Evolutionary conservation across 2,888 invertebrate species (phyloP), one percentile per base, ranked within the genome.

Genomic region (Caenorhabditis doughertyi): DNA sequence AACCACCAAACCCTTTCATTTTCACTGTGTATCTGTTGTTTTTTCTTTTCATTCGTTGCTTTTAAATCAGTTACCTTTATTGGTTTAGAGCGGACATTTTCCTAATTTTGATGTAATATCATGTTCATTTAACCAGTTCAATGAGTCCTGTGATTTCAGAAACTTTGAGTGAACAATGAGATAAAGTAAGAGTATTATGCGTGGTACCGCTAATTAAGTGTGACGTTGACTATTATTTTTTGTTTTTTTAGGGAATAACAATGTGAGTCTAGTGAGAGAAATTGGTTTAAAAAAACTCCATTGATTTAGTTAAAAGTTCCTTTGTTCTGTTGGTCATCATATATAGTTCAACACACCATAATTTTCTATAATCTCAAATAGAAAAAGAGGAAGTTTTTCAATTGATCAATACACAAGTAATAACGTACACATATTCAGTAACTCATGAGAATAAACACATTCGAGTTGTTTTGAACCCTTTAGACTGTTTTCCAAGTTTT

Each of bases 1-100:
- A 73, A 73, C 73, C 68, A 68, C 23, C 67, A 44, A 58, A 64
- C 49, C 53, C 55, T 35, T 51, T 29, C n/a, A 23, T 44, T 55
- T 62, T 53, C 55, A 55, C 29, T 64, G 29, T 56, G 25, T 32
- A 35, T 71, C 58, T 56, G 21, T 39, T 62, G 51, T 39, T 51
- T 51, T 39, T 62, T 71, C 27, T 71, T 44, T 47, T 27, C 42
- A 47, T 47, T 47, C 18, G 44, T 16, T 39, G 13, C 7, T 47
- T 47, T 47, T n/a, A 47, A 47, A 47, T 18, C 18, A 47, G 18
- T 47, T 47, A 47, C n/a, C 44, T 47, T 47, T 47, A 47, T 47
- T 47, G 44, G 44, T 5, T 47, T 47, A 47, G 13, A 3, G 7
- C 44, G 11, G 42, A 42, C 16, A 11, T 47, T 47, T 47, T 47